These are phyloP conservation scores for Diarsia rubi DNA, from an alignment of 2,888 invertebrate genomes.

Conservation along the genomic window DNA sequence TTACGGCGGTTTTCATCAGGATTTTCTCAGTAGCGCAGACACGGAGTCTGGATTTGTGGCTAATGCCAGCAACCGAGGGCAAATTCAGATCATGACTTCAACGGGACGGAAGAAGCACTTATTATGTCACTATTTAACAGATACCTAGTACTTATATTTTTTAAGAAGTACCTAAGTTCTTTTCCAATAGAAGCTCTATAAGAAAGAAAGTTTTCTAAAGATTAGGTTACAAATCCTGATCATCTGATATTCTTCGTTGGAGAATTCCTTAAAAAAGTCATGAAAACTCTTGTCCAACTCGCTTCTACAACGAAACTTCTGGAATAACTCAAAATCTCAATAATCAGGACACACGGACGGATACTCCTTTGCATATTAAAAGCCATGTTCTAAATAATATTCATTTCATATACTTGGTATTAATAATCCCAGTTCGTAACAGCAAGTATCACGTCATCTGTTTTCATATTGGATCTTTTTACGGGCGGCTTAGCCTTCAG, in stretches of 20 bases:
- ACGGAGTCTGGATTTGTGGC: neutral
- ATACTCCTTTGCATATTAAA: neutral
- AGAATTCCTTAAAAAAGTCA: neutral
- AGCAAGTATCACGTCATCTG: slow-evolving; percentile 50
- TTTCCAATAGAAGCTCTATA: neutral
- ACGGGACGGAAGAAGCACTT: neutral
- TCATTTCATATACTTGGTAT: slow-evolving; percentile 47
- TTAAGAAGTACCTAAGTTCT: neutral
- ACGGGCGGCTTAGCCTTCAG: slow-evolving; percentile 23
- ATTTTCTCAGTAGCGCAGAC: neutral
- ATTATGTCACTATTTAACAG: neutral
- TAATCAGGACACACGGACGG: slow-evolving; percentile 10
- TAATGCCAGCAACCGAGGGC: too few species aligned
- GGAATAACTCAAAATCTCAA: neutral
- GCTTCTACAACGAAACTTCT: neutral
- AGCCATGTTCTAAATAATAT: slow-evolving; percentile 50
- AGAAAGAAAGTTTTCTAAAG: neutral
- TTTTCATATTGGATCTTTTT: slow-evolving; percentile 60
- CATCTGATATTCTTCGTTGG: slow-evolving; percentile 1
- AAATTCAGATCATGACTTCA: neutral
- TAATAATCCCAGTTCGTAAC: slow-evolving; percentile 51
- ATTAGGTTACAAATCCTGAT: neutral
- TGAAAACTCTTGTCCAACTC: neutral
- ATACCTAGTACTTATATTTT: neutral
- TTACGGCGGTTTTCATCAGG: neutral